Conservation (phyloP, 2,888 invertebrate species). For the Habrosyne pyritoides region DNA sequence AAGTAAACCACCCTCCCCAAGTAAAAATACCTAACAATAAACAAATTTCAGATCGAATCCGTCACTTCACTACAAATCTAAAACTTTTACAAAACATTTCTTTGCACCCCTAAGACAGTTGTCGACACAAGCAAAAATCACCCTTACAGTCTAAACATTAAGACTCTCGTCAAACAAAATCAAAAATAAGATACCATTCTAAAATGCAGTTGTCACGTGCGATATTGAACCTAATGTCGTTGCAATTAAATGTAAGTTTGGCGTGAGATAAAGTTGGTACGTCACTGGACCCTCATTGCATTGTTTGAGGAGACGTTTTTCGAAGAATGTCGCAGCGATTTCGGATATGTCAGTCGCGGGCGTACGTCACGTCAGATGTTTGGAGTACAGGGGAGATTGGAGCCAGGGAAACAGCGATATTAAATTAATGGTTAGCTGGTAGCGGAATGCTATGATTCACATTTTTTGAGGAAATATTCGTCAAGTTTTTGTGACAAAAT, state of each 20-base stretch:
- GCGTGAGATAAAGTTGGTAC: constrained; percentile 26
- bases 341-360: constrained; percentile 75
- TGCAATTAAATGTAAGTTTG: constrained; percentile 9
- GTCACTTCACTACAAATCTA: constrained; percentile 56
- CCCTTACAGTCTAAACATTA: constrained; percentile 30
- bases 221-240: neutral
- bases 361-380: constrained; percentile 65
- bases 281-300: constrained; percentile 57
- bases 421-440: neutral
- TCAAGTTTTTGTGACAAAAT: too few species aligned
- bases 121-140: constrained; percentile 29
- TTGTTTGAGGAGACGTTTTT: constrained; percentile 68
- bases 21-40: constrained; percentile 48
- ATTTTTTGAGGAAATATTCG: too few species aligned
- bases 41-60: constrained; percentile 71
- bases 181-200: constrained; percentile 17
- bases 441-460: too few species aligned
- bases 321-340: constrained; percentile 78
- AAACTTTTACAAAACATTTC: constrained; percentile 43
- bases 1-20: constrained; percentile 32
- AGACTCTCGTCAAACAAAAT: constrained; percentile 18
- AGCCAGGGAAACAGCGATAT: constrained; percentile 33
- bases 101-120: constrained; percentile 26
- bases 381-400: constrained; percentile 43
- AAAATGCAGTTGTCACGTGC: neutral